phyloP scores from a whole-genome alignment of 2,797 vertebrate genomes.

The Phoxinus dragarum region DNA sequence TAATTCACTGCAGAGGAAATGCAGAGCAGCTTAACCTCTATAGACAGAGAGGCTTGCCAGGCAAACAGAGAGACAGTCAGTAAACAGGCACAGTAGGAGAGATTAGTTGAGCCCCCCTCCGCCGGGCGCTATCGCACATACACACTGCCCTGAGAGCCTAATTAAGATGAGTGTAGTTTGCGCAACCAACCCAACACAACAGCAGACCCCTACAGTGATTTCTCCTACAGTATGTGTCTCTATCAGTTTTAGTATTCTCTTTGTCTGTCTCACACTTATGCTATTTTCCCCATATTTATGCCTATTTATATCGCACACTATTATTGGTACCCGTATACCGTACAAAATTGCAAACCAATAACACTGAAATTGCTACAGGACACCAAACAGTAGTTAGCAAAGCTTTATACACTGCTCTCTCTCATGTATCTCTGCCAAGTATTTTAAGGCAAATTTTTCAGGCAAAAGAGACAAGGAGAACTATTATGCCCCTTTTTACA shows the following conservation, averaged over 20 bases:
- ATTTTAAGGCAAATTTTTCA: not conserved
- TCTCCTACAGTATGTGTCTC: not conserved
- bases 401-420: no score
- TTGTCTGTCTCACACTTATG: not conserved
- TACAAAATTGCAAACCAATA: conserved; percentile 5
- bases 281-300: not conserved
- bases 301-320: not conserved
- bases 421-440: not conserved
- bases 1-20: conserved; percentile 34
- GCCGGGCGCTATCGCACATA: conserved; percentile 44
- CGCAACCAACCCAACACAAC: conserved; percentile 15
- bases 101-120: conserved; percentile 47
- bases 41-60: conserved; percentile 29
- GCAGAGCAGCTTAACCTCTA: conserved; percentile 35
- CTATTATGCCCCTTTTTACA: not conserved
- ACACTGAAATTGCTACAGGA: conserved; percentile 10
- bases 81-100: conserved; percentile 45
- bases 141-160: conserved; percentile 53
- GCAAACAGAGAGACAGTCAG: conserved; percentile 49
- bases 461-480: not conserved
- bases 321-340: not conserved
- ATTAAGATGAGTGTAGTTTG: conserved; percentile 59
- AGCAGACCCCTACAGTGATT: conserved; percentile 11
- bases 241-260: not conserved
- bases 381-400: not conserved